Base-by-base conservation (phyloP, 2,113 vertebrate species). In the Suricata suricatta region DNA sequence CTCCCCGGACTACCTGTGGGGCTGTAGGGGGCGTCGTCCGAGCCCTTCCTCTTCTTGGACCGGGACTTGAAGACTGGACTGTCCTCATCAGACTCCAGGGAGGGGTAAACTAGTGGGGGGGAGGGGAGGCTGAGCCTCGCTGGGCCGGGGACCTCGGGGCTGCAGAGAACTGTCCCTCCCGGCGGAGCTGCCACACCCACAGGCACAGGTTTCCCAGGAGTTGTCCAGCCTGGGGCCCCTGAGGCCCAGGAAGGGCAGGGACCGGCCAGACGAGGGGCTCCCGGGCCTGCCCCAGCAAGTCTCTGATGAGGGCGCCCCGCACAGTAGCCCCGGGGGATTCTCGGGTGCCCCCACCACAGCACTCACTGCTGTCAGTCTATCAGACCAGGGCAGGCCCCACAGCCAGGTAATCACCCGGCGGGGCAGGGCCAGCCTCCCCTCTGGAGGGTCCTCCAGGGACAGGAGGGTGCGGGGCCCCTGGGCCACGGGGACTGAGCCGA, bases 11-110 rank as follows among this genome's bases (percentile, higher is more conserved):
- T 98, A 99, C 99, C 99, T 81, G 99, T 99, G 0, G 99, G 99
- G 97, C 99, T 99, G 98, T 99, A 99, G 1, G 99, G 99, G 88
- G 99, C 99, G 88, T 99, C 99, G 5, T 99, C 99, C 0, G 99
- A 99, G 97, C 99, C 99, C 99, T 99, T 99, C 98, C 99, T 99
- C 97, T 99, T 99, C 99, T 99, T 99, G n/a, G 99, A 99, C 98
- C 99, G 99, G 14, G 99, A 99, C 98, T 99, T 99, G 99, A 99
- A 99, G 54, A 99, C 99, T 4, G 99, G 99, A 98, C 99, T 99
- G 98, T 99, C 99, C 98, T 99, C 99, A 3, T 99, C 99, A 12
- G 99, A 99, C 98, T 99, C 99, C 72, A 99, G 98, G 19, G 99
- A 99, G 12, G 99, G 99, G 97, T 99, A 99, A 98, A 99, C 99